phyloP scores from a whole-genome alignment of 2,113 vertebrate genomes.

The Mormoops blainvillei region DNA sequence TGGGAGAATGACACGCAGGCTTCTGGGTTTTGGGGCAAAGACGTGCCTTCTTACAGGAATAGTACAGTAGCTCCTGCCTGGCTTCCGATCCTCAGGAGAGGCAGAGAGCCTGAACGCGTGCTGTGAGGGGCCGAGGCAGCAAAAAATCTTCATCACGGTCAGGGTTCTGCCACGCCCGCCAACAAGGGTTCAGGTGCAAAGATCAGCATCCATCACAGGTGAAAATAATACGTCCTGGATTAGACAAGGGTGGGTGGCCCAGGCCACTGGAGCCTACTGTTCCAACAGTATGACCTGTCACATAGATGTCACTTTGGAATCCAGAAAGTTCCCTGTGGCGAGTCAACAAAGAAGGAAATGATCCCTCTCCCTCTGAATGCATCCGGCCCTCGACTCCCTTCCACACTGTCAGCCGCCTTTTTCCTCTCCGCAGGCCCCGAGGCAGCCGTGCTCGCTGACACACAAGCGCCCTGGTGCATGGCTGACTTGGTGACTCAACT shows the following conservation, averaged over 20 bases:
- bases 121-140: background rate
- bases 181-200: background rate
- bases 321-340: background rate
- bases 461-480: no score
- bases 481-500: no score
- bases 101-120: background rate
- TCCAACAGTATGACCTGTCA: background rate
- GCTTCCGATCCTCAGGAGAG: background rate
- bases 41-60: background rate
- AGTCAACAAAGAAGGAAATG: background rate
- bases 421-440: no score
- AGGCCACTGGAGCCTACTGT: no score
- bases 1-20: no score
- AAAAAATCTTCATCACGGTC: background rate
- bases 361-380: background rate
- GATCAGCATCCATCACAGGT: background rate
- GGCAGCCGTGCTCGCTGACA: no score
- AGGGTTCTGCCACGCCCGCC: background rate
- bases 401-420: no score
- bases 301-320: background rate
- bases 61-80: background rate
- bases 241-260: background rate
- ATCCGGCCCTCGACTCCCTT: background rate
- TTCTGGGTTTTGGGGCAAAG: background rate
- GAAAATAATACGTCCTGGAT: background rate